A percentile compares a stretch with the other conserved stretches of the same genome.
phyloP scores from a whole-genome alignment of 1,140 invertebrate genomes.

The Nephotettix cincticeps region DNA sequence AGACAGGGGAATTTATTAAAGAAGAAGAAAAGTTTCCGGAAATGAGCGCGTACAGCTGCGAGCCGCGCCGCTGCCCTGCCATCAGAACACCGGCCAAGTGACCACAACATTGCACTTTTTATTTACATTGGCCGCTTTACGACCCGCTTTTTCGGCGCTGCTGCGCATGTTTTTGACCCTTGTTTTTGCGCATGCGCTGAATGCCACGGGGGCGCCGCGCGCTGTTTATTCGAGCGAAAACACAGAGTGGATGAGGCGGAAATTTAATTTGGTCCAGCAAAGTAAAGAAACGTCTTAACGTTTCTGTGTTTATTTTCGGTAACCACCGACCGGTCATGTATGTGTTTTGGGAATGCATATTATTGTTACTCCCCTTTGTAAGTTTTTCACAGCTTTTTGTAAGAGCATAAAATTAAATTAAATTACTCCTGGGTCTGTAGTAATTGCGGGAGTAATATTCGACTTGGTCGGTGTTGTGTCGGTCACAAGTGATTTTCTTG shows the following conservation, averaged over 20 bases:
- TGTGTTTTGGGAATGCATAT: conserved; percentile 13
- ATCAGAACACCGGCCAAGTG: background rate
- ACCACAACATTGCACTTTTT: conserved; percentile 17
- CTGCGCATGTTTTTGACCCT: background rate
- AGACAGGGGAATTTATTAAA: background rate
- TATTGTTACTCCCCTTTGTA: background rate
- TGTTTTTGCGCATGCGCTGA: background rate
- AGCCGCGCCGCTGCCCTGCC: background rate
- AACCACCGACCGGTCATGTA: background rate
- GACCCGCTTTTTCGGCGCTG: background rate
- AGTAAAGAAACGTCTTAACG: background rate
- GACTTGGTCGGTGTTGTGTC: no score
- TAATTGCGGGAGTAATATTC: no score
- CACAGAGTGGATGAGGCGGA: background rate
- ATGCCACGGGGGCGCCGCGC: background rate
- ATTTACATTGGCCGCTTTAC: background rate
- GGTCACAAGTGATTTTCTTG: no score
- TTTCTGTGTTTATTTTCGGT: conserved; percentile 5
- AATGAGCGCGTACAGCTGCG: conserved; percentile 3
- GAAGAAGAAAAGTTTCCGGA: conserved; percentile 8
- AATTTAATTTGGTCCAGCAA: conserved; percentile 1
- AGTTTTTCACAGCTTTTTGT: conserved; percentile 6
- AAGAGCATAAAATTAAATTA: no score
- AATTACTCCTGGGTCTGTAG: no score
- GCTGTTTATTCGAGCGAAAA: background rate